Evolutionary conservation across 2,113 vertebrate genomes (phyloP), one percentile per base, ranked within the genome.

Genomic region (Phrynocephalus versicolor): DNA sequence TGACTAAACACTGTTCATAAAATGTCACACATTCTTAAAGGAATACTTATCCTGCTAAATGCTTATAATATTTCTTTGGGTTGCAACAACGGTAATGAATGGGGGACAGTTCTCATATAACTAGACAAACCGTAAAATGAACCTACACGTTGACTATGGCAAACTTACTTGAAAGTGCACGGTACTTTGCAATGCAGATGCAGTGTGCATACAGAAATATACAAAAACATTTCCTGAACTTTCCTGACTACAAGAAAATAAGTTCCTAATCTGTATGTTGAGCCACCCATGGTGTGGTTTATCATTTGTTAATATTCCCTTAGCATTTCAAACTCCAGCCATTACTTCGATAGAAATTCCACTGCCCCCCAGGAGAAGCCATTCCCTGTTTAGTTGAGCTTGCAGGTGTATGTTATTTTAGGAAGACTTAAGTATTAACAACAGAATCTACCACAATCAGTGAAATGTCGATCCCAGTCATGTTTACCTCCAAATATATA

Each of bases 151-250:
- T 70, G 15, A 16, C 88, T 73, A 94, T 82, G 74, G 51, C 33
- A 71, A 67, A 85, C 62, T 33, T n/a, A 67, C 51, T 30, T 73
- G 87, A 92, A 90, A 91, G 39, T 13, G 18, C 41, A 39, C 73
- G 85, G 39, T 21, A 78, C 70, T 76, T 60, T 1, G 6, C 6
- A 1, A 37, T 87, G 86, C 39, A 82, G 58, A 58, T 85, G 84
- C 45, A 84, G 1, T 88, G 1, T 88, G 85, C 85, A 82, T 65
- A 10, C 75, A n/a, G 76, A 71, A 86, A 67, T 87, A 88, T 77
- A 81, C 69, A 83, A 3, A 1, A 82, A 13, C 86, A 89, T 76
- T 85, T 85, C 89, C 82, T 85, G 89, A 89, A 86, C 33, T 85
- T 91, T 10, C 37, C 0, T 16, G 83, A 87, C 82, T 76, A 83